These are phyloP conservation scores for Gambusia holbrooki DNA, from an alignment of 2,113 vertebrate species.

Conservation along the genomic window DNA sequence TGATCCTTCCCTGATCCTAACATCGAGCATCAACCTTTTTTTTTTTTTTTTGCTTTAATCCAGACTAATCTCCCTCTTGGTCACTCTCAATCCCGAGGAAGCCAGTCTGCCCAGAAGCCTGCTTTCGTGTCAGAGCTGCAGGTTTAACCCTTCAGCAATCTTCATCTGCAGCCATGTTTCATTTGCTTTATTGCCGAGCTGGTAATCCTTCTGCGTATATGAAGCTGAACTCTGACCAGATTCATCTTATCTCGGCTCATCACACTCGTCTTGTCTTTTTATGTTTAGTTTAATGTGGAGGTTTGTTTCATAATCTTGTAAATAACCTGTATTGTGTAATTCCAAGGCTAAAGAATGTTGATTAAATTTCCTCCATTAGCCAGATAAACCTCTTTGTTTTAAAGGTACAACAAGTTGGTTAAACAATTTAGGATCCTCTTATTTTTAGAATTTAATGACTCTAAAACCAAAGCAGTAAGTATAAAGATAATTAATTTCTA, in stretches of 20 bases:
- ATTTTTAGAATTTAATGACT: constrained; percentile 1
- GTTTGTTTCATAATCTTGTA: constrained; percentile 41
- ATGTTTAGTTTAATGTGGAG: constrained; percentile 29
- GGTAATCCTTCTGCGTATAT: constrained; percentile 64
- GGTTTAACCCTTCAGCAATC: constrained; percentile 42
- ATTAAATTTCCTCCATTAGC: background rate
- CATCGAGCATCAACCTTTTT: constrained; percentile 61
- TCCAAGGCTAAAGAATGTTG: background rate
- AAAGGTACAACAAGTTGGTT: background rate
- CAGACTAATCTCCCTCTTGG: constrained; percentile 69
- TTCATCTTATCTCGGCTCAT: constrained; percentile 36
- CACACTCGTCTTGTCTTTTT: constrained; percentile 38
- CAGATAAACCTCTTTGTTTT: background rate
- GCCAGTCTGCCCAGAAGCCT: constrained; percentile 33
- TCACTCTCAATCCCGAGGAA: constrained; percentile 32
- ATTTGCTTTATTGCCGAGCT: constrained; percentile 10
- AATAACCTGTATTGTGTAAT: constrained; percentile 31
- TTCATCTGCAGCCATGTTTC: constrained; percentile 11
- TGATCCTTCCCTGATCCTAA: constrained; percentile 60
- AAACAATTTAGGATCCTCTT: background rate
- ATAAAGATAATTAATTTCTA: background rate
- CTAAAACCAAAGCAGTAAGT: background rate
- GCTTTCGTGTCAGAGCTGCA: constrained; percentile 7
- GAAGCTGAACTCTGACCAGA: background rate
- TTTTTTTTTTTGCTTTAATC: constrained; percentile 67